Evolutionary conservation across 2,888 invertebrate species (phyloP).

Genomic region (Meteorus colon): DNA sequence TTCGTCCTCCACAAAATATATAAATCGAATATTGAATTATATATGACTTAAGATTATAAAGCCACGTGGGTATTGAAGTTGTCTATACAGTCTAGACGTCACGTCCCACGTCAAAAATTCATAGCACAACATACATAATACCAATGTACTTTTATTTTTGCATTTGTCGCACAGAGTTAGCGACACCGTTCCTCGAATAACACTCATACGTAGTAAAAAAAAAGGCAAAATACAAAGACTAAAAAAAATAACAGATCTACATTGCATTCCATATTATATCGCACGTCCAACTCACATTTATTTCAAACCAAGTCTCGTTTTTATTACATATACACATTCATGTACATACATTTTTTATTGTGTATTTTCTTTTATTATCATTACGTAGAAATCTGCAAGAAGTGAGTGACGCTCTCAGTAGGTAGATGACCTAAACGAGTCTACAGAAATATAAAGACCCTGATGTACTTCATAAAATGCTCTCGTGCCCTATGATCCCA

Average conservation of each 20-base stretch:
- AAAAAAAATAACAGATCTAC: conserved; percentile 5
- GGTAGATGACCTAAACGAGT: conserved; percentile 27
- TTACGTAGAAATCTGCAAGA: conserved; percentile 60
- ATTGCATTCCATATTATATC: conserved; percentile 9
- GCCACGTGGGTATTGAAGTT: conserved; percentile 7
- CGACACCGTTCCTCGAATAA: not conserved
- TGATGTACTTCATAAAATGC: conserved; percentile 32
- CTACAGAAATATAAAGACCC: not conserved
- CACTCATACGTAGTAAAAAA: not conserved
- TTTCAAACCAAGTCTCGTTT: conserved; percentile 52
- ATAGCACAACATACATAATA: not conserved
- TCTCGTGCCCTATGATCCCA: conserved; percentile 49
- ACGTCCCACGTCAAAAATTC: conserved; percentile 5
- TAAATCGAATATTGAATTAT: not conserved
- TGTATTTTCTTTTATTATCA: conserved; percentile 57
- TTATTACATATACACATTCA: conserved; percentile 8
- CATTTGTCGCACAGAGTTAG: not conserved
- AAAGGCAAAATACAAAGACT: not conserved
- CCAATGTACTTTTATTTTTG: not conserved
- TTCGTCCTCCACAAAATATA: no score
- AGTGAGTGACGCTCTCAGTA: conserved; percentile 33
- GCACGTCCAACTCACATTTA: conserved; percentile 12
- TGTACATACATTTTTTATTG: not conserved
- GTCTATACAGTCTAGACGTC: not conserved
- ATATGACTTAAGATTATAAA: not conserved